Evolutionary conservation across 1,140 invertebrate species (phyloP).

Genomic region (Ganaspis sp.): DNA sequence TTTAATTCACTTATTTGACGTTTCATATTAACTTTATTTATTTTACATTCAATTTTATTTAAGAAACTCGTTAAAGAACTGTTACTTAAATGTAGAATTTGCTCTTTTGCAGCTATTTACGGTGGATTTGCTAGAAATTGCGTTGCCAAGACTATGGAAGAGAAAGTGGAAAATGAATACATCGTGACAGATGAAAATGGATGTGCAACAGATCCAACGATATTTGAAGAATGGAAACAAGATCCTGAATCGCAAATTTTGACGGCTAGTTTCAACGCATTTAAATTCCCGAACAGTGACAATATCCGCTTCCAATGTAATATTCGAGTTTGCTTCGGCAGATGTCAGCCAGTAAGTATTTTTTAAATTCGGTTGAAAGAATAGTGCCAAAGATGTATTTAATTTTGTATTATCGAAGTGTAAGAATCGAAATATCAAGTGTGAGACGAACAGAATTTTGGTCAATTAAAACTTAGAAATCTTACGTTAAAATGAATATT

Average conservation of each 20-base stretch:
- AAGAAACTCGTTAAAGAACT: background rate
- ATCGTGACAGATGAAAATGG: conserved; percentile 95
- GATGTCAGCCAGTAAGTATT: conserved; percentile 91
- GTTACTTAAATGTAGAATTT: background rate
- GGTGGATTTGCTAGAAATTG: conserved; percentile 95
- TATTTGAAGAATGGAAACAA: conserved; percentile 95
- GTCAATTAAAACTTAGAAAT: no score
- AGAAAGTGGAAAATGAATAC: conserved; percentile 92
- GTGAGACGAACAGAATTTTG: no score
- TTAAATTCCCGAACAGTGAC: conserved; percentile 96
- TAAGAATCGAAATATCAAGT: no score
- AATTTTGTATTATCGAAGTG: no score
- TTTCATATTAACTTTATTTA: background rate
- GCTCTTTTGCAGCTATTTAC: conserved; percentile 87
- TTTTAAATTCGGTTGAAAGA: background rate
- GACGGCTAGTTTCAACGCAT: conserved; percentile 93
- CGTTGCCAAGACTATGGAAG: conserved; percentile 94
- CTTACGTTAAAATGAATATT: no score
- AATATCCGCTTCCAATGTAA: conserved; percentile 97
- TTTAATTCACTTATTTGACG: background rate
- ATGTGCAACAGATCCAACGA: conserved; percentile 93
- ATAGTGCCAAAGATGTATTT: no score
- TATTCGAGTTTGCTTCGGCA: conserved; percentile 95
- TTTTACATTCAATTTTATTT: conserved; percentile 23
- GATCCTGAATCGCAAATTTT: conserved; percentile 89